Conservation (phyloP, 2,888 invertebrate genomes). For the Aelia acuminata region DNA sequence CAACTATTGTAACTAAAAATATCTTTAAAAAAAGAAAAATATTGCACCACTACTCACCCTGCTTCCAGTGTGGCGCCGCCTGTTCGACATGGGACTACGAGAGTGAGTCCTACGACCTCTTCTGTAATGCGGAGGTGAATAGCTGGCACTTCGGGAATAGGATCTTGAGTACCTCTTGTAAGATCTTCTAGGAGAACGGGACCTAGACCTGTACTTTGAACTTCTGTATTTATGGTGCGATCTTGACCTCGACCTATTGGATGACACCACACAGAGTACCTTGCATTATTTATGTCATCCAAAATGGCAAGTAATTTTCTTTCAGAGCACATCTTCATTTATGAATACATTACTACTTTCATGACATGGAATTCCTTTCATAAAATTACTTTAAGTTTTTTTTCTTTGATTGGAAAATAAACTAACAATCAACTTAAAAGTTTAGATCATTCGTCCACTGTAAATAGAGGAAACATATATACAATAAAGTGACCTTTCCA, state of each 20-base stretch:
- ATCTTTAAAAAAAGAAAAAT: too few relatives aligned
- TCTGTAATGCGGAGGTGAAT: conserved; percentile 67
- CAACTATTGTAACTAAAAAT: too few relatives aligned
- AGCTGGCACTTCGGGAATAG: conserved; percentile 64
- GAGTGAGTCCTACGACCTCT: conserved; percentile 75
- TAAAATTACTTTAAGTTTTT: neutral
- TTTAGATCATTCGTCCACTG: neutral
- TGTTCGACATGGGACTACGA: conserved; percentile 86
- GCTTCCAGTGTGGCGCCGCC: conserved; percentile 83
- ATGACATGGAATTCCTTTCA: neutral
- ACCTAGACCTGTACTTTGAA: conserved; percentile 65
- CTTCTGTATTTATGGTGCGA: conserved; percentile 63
- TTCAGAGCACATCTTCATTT: neutral
- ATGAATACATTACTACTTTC: neutral
- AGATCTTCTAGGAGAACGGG: conserved; percentile 62
- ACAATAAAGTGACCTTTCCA: neutral
- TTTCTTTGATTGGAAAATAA: neutral
- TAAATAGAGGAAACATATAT: neutral
- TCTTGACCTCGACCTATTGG: conserved; percentile 63
- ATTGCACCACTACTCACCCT: conserved; percentile 72
- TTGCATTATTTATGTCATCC: neutral
- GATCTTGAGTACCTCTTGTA: conserved; percentile 63
- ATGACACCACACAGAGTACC: conserved; percentile 2
- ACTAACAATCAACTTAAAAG: neutral
- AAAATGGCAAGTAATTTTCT: neutral